phyloP scores from a whole-genome alignment of 2,113 vertebrate species.

The Pristiophorus japonicus region DNA sequence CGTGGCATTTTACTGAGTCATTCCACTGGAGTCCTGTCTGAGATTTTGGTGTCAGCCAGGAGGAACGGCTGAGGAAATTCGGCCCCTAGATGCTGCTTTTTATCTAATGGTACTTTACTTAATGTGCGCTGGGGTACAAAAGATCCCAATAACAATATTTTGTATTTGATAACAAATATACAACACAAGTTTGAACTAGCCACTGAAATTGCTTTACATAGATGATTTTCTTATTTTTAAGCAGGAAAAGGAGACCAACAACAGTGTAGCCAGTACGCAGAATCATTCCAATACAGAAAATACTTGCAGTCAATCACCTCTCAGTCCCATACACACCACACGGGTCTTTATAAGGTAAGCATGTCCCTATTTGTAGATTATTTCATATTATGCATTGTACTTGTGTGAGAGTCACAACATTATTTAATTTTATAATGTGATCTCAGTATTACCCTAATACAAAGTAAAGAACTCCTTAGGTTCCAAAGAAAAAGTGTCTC shows the following conservation, averaged over 20 bases:
- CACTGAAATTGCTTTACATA: not conserved
- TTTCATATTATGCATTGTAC: not conserved
- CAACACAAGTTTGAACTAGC: not conserved
- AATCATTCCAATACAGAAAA: not conserved
- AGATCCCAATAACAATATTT: not conserved
- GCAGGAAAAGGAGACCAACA: conserved; percentile 16
- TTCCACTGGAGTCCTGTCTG: not conserved
- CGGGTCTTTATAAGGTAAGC: conserved; percentile 30
- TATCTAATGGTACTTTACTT: not conserved
- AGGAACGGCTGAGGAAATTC: not conserved
- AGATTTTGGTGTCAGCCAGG: not conserved
- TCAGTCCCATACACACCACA: conserved; percentile 17
- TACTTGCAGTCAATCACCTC: not conserved
- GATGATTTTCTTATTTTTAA: not conserved
- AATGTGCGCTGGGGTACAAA: not conserved
- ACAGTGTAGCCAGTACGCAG: not conserved
- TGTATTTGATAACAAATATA: not conserved
- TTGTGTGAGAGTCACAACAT: not conserved
- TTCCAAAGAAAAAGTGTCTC: not conserved
- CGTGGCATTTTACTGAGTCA: no score
- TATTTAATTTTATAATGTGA: not conserved
- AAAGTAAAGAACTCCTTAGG: not conserved
- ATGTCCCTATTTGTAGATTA: not conserved
- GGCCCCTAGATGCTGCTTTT: not conserved
- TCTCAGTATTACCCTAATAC: not conserved